phyloP scores from a whole-genome alignment of 2,888 invertebrate species.

The Aradus depressus region DNA sequence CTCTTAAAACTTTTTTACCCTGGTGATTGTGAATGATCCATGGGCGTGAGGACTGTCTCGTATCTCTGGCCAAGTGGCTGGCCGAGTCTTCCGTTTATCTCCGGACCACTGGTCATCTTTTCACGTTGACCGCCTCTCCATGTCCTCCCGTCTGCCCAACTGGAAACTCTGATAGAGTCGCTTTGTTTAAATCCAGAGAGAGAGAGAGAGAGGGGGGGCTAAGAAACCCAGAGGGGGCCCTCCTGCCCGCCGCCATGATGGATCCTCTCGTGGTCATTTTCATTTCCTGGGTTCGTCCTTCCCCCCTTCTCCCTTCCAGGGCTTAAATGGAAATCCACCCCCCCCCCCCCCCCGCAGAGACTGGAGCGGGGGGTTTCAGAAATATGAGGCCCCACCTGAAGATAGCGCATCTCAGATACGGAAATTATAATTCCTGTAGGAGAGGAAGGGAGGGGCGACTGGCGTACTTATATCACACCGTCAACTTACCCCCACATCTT shows the following conservation, averaged over 20 bases:
- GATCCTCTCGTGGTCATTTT: slow-evolving; percentile 6
- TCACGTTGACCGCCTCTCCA: background rate
- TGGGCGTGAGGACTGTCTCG: too few species aligned
- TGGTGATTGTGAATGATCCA: too few species aligned
- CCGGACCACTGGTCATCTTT: background rate
- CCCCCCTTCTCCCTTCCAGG: background rate
- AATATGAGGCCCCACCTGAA: background rate
- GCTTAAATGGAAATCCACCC: slow-evolving; percentile 4
- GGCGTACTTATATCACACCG: too few species aligned
- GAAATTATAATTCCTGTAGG: slow-evolving; percentile 13
- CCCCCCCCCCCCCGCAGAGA: background rate
- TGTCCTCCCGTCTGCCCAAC: background rate
- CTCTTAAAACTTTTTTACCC: too few species aligned
- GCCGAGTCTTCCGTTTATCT: too few species aligned
- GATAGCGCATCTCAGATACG: slow-evolving; percentile 7
- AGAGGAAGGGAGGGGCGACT: too few species aligned
- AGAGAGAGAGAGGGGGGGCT: too few species aligned
- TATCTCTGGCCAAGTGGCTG: too few species aligned
- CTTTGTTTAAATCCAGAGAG: slow-evolving; percentile 14
- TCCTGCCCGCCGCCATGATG: slow-evolving; percentile 8
- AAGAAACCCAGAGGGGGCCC: too few species aligned
- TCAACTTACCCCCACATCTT: too few species aligned
- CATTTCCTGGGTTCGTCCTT: background rate
- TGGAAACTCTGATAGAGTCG: slow-evolving; percentile 7
- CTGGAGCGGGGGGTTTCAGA: too few species aligned